These are phyloP conservation scores for Zaprionus vittiger DNA, from an alignment of 1,140 invertebrate genomes.

Conservation along the genomic window DNA sequence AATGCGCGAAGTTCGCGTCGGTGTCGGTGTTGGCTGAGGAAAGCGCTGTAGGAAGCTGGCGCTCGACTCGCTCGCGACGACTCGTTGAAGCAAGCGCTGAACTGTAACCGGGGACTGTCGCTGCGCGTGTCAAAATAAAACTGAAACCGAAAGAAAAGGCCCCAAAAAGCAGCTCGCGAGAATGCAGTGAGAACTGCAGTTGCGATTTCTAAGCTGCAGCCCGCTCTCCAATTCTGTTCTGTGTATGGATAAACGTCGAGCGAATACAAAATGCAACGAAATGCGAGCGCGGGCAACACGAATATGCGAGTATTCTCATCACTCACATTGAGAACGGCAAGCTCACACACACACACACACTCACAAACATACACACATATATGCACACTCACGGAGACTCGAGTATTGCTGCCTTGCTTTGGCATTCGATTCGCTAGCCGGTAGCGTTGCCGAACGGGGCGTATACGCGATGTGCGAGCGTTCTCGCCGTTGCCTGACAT, in stretches of 20 bases:
- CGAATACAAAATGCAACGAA: conserved; percentile 40
- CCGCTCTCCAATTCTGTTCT: conserved; percentile 41
- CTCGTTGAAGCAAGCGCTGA: conserved; percentile 10
- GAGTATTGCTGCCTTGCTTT: conserved; percentile 44
- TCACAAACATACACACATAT: conserved; percentile 16
- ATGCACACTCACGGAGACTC: conserved; percentile 3
- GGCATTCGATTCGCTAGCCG: conserved; percentile 46
- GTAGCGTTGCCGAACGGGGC: conserved; percentile 48
- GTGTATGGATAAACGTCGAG: conserved; percentile 63
- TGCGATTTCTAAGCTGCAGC: conserved; percentile 69
- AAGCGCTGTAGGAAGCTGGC: conserved; percentile 4
- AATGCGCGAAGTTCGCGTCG: background rate
- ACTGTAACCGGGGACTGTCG: conserved; percentile 37
- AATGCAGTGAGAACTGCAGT: conserved; percentile 50
- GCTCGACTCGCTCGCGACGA: conserved; percentile 4
- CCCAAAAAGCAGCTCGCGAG: conserved; percentile 42
- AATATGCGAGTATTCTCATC: conserved; percentile 25
- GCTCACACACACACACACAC: conserved; percentile 33
- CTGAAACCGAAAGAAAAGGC: conserved; percentile 60
- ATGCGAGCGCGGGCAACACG: conserved; percentile 52
- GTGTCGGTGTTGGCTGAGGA: background rate
- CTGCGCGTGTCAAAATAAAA: conserved; percentile 75
- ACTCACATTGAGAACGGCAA: conserved; percentile 23
- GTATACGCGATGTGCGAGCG: conserved; percentile 74
- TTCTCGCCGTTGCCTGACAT: conserved; percentile 64